These are phyloP conservation scores for Drusus annulatus DNA, from an alignment of 1,140 invertebrate genomes.

Conservation along the genomic window DNA sequence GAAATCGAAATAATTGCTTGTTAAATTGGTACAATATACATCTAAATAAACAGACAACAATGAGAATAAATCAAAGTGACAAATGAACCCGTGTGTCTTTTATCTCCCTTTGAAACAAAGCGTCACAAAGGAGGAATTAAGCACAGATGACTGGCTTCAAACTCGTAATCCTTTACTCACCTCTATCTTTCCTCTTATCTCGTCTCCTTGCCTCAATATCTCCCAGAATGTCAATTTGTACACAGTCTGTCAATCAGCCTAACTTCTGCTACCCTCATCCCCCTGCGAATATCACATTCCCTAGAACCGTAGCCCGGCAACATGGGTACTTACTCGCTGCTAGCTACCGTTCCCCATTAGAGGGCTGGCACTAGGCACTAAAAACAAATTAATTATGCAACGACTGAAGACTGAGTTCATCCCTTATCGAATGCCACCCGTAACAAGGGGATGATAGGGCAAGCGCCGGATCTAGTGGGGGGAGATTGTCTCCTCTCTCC, in stretches of 20 bases:
- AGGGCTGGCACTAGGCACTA: slow-evolving; percentile 52
- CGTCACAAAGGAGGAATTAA: not conserved
- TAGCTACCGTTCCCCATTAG: slow-evolving; percentile 1
- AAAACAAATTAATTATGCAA: slow-evolving; percentile 60
- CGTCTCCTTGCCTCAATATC: slow-evolving; percentile 20
- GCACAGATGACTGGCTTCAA: not conserved
- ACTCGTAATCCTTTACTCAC: not conserved
- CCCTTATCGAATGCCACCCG: slow-evolving; percentile 47
- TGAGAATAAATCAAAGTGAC: no score
- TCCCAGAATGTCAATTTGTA: slow-evolving; percentile 12
- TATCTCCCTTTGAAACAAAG: not conserved
- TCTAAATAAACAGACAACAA: no score
- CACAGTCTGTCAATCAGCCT: slow-evolving; percentile 49
- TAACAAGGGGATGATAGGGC: slow-evolving; percentile 33
- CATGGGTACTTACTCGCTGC: not conserved
- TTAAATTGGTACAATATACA: no score
- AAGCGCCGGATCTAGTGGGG: not conserved
- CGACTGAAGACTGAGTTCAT: slow-evolving; percentile 39
- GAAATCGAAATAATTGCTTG: no score
- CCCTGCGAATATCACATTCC: no score
- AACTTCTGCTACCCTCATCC: not conserved
- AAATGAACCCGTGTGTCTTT: no score
- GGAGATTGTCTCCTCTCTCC: not conserved
- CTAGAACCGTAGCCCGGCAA: slow-evolving; percentile 45
- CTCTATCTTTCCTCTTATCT: not conserved